These are phyloP conservation scores for Clarias laeviceps DNA, from an alignment of 2,797 vertebrate genomes.

Conservation along the genomic window DNA sequence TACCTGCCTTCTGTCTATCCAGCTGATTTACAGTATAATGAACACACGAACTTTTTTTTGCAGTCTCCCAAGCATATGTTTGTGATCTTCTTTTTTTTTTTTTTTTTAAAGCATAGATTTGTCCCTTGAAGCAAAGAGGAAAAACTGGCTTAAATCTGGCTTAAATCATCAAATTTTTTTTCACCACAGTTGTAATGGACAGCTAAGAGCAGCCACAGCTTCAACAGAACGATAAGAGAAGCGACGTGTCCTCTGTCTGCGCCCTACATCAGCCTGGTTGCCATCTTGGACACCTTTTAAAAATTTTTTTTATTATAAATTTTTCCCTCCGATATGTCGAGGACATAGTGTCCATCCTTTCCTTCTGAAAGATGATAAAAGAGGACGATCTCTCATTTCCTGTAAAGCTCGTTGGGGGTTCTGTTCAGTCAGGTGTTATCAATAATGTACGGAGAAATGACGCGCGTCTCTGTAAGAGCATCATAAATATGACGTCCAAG, in stretches of 20 bases:
- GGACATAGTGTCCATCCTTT: constrained; percentile 35
- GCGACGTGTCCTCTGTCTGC: constrained; percentile 28
- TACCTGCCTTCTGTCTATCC: constrained; percentile 35
- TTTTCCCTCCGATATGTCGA: constrained; percentile 21
- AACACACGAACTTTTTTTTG: constrained; percentile 32
- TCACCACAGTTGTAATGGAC: constrained; percentile 20
- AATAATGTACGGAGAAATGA: constrained; percentile 29
- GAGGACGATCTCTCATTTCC: constrained; percentile 19
- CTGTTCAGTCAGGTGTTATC: constrained; percentile 36
- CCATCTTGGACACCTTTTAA: constrained; percentile 28
- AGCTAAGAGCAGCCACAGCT: constrained; percentile 29
- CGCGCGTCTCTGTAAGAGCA: constrained; percentile 38
- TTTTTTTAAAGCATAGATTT: constrained; percentile 11
- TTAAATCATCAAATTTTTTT: constrained; percentile 25
- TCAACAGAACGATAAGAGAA: constrained; percentile 17
- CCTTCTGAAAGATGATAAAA: constrained; percentile 16
- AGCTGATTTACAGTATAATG: constrained; percentile 50
- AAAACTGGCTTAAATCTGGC: constrained; percentile 32
- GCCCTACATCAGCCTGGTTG: constrained; percentile 28
- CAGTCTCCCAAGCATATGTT: constrained; percentile 27
- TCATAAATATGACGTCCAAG: constrained; percentile 31
- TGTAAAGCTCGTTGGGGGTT: constrained; percentile 34
- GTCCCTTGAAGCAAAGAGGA: constrained; percentile 38
- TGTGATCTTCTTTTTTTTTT: constrained; percentile 24
- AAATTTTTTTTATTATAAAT: no score